Percentiles rank a stretch among this genome's conserved stretches.
Evolutionary conservation across 2,797 vertebrate genomes (phyloP).

Genomic region (Borostomias antarcticus): DNA sequence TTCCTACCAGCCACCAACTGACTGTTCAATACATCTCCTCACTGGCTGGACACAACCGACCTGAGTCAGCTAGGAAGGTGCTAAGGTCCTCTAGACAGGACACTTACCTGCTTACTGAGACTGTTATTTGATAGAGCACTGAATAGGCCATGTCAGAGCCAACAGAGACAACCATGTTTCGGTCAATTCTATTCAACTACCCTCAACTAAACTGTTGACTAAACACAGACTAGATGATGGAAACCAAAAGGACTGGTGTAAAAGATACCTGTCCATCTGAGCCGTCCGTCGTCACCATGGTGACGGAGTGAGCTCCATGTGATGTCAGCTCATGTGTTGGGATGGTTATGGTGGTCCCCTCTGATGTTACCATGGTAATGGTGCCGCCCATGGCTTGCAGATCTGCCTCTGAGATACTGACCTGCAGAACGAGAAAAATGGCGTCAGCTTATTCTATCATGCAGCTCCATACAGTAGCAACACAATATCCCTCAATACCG

Average conservation of each 20-base stretch:
- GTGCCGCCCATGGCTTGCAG: slow-evolving; percentile 94
- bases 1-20: too few relatives aligned
- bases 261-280: slow-evolving; percentile 89
- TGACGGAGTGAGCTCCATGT: slow-evolving; percentile 87
- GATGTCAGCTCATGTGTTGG: slow-evolving; percentile 92
- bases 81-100: too few relatives aligned
- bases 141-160: too few relatives aligned
- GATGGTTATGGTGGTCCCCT: slow-evolving; percentile 97
- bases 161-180: too few relatives aligned
- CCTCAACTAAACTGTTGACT: too few relatives aligned
- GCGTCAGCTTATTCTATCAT: neutral
- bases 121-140: too few relatives aligned
- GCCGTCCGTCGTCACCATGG: slow-evolving; percentile 94
- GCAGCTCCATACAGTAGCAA: neutral
- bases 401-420: slow-evolving; percentile 95
- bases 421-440: slow-evolving; percentile 70
- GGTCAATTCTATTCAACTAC: too few relatives aligned
- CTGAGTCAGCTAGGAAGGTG: too few relatives aligned
- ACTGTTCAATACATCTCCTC: too few relatives aligned
- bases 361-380: slow-evolving; percentile 98
- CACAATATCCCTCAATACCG: too few relatives aligned
- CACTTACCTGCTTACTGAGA: too few relatives aligned
- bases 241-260: neutral
- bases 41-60: too few relatives aligned
- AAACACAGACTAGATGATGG: neutral